Base-by-base conservation (phyloP, 2,797 vertebrate species). In the Sebastes steindachneri region DNA sequence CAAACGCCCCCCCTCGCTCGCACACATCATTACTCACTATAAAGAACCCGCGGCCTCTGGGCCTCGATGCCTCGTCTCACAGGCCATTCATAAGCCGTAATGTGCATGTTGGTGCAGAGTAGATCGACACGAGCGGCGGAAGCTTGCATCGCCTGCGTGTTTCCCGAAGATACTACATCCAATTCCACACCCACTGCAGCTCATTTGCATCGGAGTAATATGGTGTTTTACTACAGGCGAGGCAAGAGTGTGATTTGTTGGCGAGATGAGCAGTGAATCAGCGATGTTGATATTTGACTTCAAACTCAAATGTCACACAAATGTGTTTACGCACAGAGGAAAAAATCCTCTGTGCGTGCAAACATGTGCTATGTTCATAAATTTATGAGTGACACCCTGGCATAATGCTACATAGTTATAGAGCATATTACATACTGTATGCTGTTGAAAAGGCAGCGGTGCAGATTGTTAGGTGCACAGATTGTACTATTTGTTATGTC, bases 191-290 rank as follows among this genome's bases (percentile, higher is more conserved):
- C 72, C 74, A 62, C 79, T 74, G 23, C 73, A 60, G 70, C 89
- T 85, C 76, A 90, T 92, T 91, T 93, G 85, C 89, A 91, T 91
- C 51, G 23, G 58, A 68, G 79, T 77, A 62, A 86, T 70, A n/a
- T 37, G 55, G 19, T 68, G 29, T 84, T 87, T 87, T 76, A 80
- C 79, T 66, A 57, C 68, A 41, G 83, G 86, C 80, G 25, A 89
- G 64, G 63, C 48, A 15, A 23, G 31, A 29, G 76, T 19, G 82
- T 86, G 82, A 92, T 89, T 93, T 91, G 86, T 82, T 57, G 76
- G 25, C 0, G 7, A 67, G 82, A 85, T 83, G 75, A 88, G 81
- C 60, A 6, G 68, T 87, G 81, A 91, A 91, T 91, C 87, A 83
- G 31, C 60, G 71, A 80, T 80, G 81, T 45, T 84, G 80, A 82